Base-by-base conservation (phyloP, 2,113 vertebrate species). In the Polypterus bichir region DNA sequence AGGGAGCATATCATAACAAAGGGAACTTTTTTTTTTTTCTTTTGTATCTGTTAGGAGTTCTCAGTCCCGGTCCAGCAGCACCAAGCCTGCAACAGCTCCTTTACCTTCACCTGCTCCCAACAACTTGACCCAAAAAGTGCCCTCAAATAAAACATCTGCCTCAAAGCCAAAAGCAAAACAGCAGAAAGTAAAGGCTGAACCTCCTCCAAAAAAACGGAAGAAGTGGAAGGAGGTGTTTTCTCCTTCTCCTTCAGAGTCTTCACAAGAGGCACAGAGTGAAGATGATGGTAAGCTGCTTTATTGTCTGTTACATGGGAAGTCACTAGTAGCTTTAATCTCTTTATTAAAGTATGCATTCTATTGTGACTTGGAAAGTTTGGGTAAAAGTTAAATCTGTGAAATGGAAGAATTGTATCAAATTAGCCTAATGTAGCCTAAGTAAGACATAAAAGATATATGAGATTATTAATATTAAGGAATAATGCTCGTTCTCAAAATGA, bases 141-240 rank as follows among this genome's bases (percentile, higher is more conserved):
- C 78, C 59, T 79, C 77, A 67, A 73, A 86, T 69, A 97, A 92
- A 80, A 71, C 76, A 65, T 74, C 82, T 70, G 76, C 86, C 51
- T 65, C 76, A 59, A 90, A 88, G 81, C 85, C 89, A 68, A 90
- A 91, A 82, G 83, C 85, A 69, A 97, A 94, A 78, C 93, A 90
- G 80, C 68, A 79, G 44, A 97, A 94, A 76, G 65, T 86, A 59
- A 90, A 88, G 74, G 93, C 91, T 67, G 94, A 97, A 77, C 92
- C 96, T 27, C 96, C 96, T 57, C 96, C 96, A 66, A 98, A 98
- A 80, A 98, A 98, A 78, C 88, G 94, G 74, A 94, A 87, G 79
- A 97, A 93, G 66, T 98, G 96, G 94, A 96, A 97, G 75, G 93
- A 96, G 73, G 91, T 88, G 65, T 91, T 92, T 68, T 88, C 88